phyloP scores from a whole-genome alignment of 2,113 vertebrate species.

The Triplophysa dalaica region DNA sequence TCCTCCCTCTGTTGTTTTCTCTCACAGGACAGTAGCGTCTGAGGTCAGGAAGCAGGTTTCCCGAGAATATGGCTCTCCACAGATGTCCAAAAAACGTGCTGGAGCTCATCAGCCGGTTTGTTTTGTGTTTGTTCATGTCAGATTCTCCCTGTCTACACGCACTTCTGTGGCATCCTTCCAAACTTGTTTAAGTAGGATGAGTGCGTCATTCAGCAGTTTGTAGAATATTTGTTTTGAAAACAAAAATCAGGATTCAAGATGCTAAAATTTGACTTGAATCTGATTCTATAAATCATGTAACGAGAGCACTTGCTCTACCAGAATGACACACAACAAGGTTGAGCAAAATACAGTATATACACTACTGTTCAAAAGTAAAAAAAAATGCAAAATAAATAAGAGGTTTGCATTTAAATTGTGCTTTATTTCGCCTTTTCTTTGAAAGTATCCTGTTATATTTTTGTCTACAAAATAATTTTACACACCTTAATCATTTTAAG shows the following conservation, averaged over 20 bases:
- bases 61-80: conserved; percentile 85
- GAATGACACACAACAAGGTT: neutral
- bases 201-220: conserved; percentile 12
- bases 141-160: conserved; percentile 32
- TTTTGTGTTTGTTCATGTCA: conserved; percentile 55
- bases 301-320: neutral
- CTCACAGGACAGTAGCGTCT: conserved; percentile 82
- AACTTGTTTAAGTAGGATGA: neutral
- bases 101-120: conserved; percentile 75
- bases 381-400: too few species aligned
- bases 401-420: too few species aligned
- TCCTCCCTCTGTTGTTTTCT: conserved; percentile 22
- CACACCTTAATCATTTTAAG: too few species aligned
- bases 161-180: neutral
- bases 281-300: neutral
- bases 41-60: conserved; percentile 91
- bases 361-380: too few species aligned
- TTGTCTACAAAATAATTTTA: too few species aligned
- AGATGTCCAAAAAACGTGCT: conserved; percentile 82
- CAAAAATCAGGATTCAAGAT: neutral
- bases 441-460: too few species aligned
- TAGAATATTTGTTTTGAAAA: conserved; percentile 24
- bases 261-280: neutral
- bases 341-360: too few species aligned
- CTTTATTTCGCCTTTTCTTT: too few species aligned